Base-by-base conservation (phyloP, 2,888 invertebrate genomes). In the Melanophora roralis region DNA sequence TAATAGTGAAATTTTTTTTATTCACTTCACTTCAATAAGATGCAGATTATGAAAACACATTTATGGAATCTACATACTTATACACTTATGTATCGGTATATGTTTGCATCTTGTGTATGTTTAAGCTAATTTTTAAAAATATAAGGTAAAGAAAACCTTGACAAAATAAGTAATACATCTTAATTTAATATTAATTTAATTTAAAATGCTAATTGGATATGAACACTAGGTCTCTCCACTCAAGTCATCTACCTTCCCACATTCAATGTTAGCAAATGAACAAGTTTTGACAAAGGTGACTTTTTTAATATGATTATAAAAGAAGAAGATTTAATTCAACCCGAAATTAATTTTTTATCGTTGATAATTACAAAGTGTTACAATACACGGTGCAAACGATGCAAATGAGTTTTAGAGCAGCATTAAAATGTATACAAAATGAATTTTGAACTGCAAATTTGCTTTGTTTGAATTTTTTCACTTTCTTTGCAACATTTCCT, bases 111-210 rank as follows among this genome's bases (percentile, higher is more conserved):
- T 55, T 55, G 34, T 49, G 23, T n/a, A n/a, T n/a, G 49, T 49
- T 49, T n/a, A 27, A 23, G 49, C 23, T 49, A 23, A 23, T 49
- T 49, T n/a, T 27, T n/a, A 12, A 19, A 40, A 45, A 19, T 1
- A 16, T 14, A 45, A 53, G 14, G 9, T 12, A 40, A n/a, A n/a
- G 32, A 59, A 59, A 11, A n/a, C 47, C 38, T 59, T 59, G 12
- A 36, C 47, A 40, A 55, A 21, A 1, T 32, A 68, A 45, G 32
- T 40, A 23, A 32, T 62, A 83, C 83, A 85, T 62, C 64, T 76
- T 87, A 84, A 86, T 88, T 86, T 87, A 87, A 88, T 87, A 86
- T 86, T 88, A 84, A 86, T 86, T 86, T 85, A 85, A 86, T 88
- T 88, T 86, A 88, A 87, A 87, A 86, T 86, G 86, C 85, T 86